A percentile compares a stretch with the other conserved stretches of the same genome.
These are phyloP conservation scores for Didymodactylos carnosus DNA, from an alignment of 2,888 invertebrate species.

Conservation along the genomic window DNA sequence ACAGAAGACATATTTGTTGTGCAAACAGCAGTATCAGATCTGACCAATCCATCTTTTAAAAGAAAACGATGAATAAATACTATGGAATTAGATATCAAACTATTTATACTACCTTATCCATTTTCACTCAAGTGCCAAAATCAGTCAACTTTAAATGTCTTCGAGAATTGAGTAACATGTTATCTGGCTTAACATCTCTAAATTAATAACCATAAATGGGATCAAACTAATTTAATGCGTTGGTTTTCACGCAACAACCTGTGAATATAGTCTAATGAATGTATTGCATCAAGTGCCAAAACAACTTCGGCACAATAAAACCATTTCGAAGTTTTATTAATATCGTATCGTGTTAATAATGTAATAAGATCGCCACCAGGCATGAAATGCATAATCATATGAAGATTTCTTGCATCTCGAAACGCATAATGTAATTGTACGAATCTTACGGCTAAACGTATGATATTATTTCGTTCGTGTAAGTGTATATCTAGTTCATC, in stretches of 20 bases:
- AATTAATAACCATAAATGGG: slow-evolving; percentile 35
- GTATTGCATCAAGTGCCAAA: slow-evolving; percentile 85
- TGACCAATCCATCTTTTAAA: slow-evolving; percentile 62
- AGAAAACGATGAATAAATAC: background rate
- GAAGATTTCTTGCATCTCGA: slow-evolving; percentile 69
- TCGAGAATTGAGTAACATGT: slow-evolving; percentile 79
- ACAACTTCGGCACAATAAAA: slow-evolving; percentile 96
- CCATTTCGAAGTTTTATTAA: slow-evolving; percentile 93
- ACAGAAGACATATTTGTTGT: too few relatives aligned
- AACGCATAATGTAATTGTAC: slow-evolving; percentile 91
- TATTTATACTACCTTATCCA: slow-evolving; percentile 50
- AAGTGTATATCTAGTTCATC: too few relatives aligned
- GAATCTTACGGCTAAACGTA: slow-evolving; percentile 93
- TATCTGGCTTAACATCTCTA: slow-evolving; percentile 91
- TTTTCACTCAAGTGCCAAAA: slow-evolving; percentile 97
- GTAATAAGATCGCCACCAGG: slow-evolving; percentile 97
- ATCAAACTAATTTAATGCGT: too few relatives aligned
- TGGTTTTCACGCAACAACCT: too few relatives aligned
- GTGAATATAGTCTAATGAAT: slow-evolving; percentile 78
- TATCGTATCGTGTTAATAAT: slow-evolving; percentile 91
- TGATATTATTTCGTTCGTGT: slow-evolving; percentile 98
- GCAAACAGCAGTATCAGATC: slow-evolving; percentile 91
- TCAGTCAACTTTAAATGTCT: slow-evolving; percentile 96
- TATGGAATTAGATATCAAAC: background rate
- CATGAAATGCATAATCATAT: slow-evolving; percentile 99